Base-by-base conservation (phyloP, 2,888 invertebrate genomes). In the Bellardia bayeri region DNA sequence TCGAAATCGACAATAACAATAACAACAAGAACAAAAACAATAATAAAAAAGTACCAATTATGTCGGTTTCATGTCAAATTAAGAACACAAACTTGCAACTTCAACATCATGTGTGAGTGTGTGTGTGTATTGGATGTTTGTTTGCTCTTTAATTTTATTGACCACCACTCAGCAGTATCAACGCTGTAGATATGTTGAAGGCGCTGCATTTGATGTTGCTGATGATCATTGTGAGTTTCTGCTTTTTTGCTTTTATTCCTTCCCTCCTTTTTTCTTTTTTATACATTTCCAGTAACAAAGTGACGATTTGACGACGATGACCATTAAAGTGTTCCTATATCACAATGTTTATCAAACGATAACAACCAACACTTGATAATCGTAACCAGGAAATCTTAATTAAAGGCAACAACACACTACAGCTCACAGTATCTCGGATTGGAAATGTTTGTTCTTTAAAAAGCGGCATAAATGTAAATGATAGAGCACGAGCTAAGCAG, bases 31-130 rank as follows among this genome's bases (percentile, higher is more conserved):
- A 33, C 37, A 66, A 33, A 40, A 64, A 74, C 64, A 89, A 82
- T 72, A 81, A 85, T 30, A 42, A 79, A 78, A 68, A 80, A 79
- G 84, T 66, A 86, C 85, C 89, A 89, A 89, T 90, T 90, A 90
- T 89, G 89, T 89, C 87, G 88, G 86, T 89, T 90, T 90, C 89
- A 89, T 90, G 89, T 90, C 90, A 90, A 89, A 90, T 89, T 90
- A 89, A 89, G 89, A 90, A 89, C 84, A 82, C 82, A 87, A 88
- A 88, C 85, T 86, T 86, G 74, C 69, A 74, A 84, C 86, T 76
- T 74, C 54, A 69, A 61, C 79, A 72, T 54, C 9, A 66, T 40
- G 66, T 69, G 16, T 13, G n/a, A 40, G 40, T 42, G 14, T 61
- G 42, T 54, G 6, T 16, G 49, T 61, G n/a, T 63, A 30, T 76